Percentiles rank a stretch among this genome's conserved stretches.
Evolutionary conservation across 2,797 vertebrate species (phyloP).

Genomic region (Craterocephalus amniculus): DNA sequence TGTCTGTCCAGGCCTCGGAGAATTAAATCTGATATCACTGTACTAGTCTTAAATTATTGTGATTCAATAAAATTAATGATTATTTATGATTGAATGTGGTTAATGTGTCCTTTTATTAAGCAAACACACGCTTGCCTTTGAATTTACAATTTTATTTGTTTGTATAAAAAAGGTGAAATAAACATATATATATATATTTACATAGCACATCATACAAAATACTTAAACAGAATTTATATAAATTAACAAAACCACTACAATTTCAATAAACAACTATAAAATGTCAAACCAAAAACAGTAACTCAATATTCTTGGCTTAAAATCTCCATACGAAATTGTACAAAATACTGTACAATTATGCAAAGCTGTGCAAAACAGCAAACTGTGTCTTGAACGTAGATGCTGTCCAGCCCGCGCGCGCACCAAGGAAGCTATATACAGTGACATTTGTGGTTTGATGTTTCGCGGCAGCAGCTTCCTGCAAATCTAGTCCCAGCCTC

Average conservation of each 20-base stretch:
- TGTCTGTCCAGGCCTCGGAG: conserved; percentile 84
- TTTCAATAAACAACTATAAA: conserved; percentile 83
- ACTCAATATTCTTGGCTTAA: conserved; percentile 91
- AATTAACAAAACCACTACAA: conserved; percentile 91
- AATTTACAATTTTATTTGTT: conserved; percentile 81
- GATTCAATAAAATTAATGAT: conserved; percentile 97
- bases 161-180: conserved; percentile 78
- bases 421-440: conserved; percentile 38
- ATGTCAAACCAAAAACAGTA: conserved; percentile 71
- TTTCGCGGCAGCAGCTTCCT: conserved; percentile 70
- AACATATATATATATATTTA: conserved; percentile 88
- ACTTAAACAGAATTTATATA: conserved; percentile 95
- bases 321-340: conserved; percentile 96
- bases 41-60: conserved; percentile 99
- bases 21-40: conserved; percentile 92
- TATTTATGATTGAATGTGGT: conserved; percentile 87
- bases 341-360: conserved; percentile 93
- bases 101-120: neutral
- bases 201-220: conserved; percentile 92
- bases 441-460: conserved; percentile 32
- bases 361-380: conserved; percentile 94
- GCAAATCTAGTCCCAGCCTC: conserved; percentile 62
- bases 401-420: conserved; percentile 65
- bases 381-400: conserved; percentile 78
- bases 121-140: neutral